A percentile compares a stretch with the other conserved stretches of the same genome.
Evolutionary conservation across 2,797 vertebrate species (phyloP).

Genomic region (Erethizon dorsatum): DNA sequence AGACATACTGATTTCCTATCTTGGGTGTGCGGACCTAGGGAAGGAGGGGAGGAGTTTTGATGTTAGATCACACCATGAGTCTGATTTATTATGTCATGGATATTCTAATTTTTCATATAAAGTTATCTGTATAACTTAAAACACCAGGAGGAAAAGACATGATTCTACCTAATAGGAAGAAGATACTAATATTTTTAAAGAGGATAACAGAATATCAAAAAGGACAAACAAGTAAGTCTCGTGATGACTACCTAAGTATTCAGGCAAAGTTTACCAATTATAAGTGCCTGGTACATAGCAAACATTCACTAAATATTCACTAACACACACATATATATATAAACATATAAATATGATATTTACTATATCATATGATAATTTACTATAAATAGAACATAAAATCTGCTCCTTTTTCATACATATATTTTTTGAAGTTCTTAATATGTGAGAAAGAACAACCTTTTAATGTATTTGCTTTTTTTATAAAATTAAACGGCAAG

Average conservation of each 20-base stretch:
- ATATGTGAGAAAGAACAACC: neutral
- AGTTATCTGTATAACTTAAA: neutral
- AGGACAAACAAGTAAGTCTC: neutral
- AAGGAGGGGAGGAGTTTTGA: neutral
- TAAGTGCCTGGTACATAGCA: neutral
- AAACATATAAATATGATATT: neutral
- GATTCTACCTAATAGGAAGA: neutral
- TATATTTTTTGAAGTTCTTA: neutral
- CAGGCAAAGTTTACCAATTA: neutral
- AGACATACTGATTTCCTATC: neutral
- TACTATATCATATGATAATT: neutral
- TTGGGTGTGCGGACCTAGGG: neutral
- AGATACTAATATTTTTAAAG: neutral
- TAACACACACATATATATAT: neutral
- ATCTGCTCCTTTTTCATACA: neutral
- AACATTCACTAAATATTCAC: neutral
- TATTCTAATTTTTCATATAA: slow-evolving; percentile 17
- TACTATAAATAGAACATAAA: neutral
- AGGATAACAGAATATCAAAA: neutral
- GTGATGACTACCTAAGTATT: neutral
- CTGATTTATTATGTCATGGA: neutral
- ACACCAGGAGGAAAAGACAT: neutral
- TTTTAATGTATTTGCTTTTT: neutral
- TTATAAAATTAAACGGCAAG: neutral
- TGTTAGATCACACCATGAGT: neutral